Evolutionary conservation across 2,113 vertebrate species (phyloP).

Genomic region (Verasper variegatus): DNA sequence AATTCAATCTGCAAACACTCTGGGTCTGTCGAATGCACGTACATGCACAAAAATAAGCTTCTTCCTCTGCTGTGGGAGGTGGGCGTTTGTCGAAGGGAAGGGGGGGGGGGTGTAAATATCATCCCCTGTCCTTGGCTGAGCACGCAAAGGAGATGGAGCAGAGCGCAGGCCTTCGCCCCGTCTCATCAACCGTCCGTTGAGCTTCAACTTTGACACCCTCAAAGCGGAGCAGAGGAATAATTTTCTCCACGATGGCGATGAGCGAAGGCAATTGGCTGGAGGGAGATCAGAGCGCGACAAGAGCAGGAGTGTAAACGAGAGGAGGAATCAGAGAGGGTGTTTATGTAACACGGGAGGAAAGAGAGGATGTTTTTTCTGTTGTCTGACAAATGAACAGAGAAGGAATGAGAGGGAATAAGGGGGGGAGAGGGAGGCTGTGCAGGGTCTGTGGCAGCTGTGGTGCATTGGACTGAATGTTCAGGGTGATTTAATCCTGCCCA

Average conservation of each 20-base stretch:
- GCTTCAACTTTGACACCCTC: constrained; percentile 61
- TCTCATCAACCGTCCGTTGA: constrained; percentile 39
- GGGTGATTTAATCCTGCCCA: constrained; percentile 62
- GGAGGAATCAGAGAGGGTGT: constrained; percentile 42
- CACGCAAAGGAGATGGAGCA: constrained; percentile 14
- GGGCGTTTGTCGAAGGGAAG: neutral
- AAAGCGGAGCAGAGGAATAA: constrained; percentile 34
- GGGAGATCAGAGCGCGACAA: constrained; percentile 22
- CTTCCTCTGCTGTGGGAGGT: constrained; percentile 33
- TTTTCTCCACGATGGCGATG: constrained; percentile 37
- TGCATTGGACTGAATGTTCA: constrained; percentile 41
- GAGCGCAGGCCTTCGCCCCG: constrained; percentile 21
- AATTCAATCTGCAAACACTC: constrained; percentile 65
- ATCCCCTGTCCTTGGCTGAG: constrained; percentile 54
- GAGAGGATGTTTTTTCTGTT: constrained; percentile 21
- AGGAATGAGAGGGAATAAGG: neutral
- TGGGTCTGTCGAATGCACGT: constrained; percentile 17
- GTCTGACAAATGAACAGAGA: constrained; percentile 38
- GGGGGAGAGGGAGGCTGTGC: neutral
- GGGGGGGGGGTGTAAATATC: constrained; percentile 38
- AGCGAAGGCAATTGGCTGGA: constrained; percentile 20
- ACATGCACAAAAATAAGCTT: constrained; percentile 35
- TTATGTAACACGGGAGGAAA: constrained; percentile 38
- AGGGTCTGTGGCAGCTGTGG: constrained; percentile 58
- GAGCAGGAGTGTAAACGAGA: constrained; percentile 37